phyloP scores from a whole-genome alignment of 2,113 vertebrate genomes.

The Grus americana region DNA sequence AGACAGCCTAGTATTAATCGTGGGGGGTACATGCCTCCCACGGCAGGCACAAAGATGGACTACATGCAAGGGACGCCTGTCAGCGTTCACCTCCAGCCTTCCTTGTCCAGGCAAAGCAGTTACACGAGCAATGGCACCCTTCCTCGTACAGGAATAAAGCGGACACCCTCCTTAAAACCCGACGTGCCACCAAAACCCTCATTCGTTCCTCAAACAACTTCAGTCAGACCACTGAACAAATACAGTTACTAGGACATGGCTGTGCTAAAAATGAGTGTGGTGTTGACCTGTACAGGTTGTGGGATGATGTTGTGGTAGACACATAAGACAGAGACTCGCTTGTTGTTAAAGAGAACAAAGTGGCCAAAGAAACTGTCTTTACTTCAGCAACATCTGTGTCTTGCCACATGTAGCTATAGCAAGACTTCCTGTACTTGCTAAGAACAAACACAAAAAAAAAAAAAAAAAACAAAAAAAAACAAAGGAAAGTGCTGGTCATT shows the following conservation, averaged over 20 bases:
- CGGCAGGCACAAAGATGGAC: slow-evolving; percentile 91
- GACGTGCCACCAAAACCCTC: slow-evolving; percentile 98
- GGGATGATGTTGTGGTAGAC: slow-evolving; percentile 60
- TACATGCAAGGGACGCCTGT: slow-evolving; percentile 87
- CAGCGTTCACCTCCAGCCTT: slow-evolving; percentile 88
- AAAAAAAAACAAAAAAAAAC: neutral
- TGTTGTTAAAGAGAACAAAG: slow-evolving; percentile 77
- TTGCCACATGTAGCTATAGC: slow-evolving; percentile 68
- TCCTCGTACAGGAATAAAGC: slow-evolving; percentile 93
- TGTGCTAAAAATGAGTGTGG: slow-evolving; percentile 67
- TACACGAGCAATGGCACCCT: slow-evolving; percentile 94
- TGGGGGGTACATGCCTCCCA: slow-evolving; percentile 87
- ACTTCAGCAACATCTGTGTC: slow-evolving; percentile 77
- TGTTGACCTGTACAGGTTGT: slow-evolving; percentile 56
- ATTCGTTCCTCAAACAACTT: slow-evolving; percentile 89
- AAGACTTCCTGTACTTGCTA: slow-evolving; percentile 58
- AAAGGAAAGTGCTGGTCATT: slow-evolving; percentile 83
- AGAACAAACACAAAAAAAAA: slow-evolving; percentile 10
- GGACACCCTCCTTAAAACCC: slow-evolving; percentile 95
- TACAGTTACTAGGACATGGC: slow-evolving; percentile 89
- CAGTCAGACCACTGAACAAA: slow-evolving; percentile 95
- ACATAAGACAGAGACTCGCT: slow-evolving; percentile 72
- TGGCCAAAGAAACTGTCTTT: slow-evolving; percentile 89
- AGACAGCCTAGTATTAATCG: slow-evolving; percentile 94
- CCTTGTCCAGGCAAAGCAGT: slow-evolving; percentile 92